Percentiles rank a stretch among this genome's conserved stretches.
Conservation (phyloP, 2,888 invertebrate species). For the Ommatoiulus sabulosus region DNA sequence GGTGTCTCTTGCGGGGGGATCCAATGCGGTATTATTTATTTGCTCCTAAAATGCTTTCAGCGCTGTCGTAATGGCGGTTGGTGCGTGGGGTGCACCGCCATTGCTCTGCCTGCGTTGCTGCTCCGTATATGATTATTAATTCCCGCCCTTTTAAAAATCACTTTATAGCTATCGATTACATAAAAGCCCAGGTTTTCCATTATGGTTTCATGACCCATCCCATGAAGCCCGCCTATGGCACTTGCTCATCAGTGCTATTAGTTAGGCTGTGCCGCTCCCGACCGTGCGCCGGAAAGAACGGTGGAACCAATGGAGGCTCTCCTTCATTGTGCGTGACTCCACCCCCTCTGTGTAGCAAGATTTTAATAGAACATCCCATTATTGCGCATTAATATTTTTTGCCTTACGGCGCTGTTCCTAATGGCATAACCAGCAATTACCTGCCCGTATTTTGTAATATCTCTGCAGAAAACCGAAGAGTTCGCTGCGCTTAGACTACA, state of each 20-base stretch:
- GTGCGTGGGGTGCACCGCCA: neutral
- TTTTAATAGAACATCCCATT: constrained; percentile 39
- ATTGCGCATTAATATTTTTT: constrained; percentile 25
- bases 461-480: neutral
- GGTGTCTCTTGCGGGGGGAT: too few relatives aligned
- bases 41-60: constrained; percentile 14
- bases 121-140: constrained; percentile 33
- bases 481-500: neutral
- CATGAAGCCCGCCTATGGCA: constrained; percentile 24
- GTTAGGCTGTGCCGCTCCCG: neutral
- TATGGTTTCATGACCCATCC: constrained; percentile 31
- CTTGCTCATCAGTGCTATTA: constrained; percentile 35
- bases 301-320: neutral
- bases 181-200: constrained; percentile 43
- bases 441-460: neutral
- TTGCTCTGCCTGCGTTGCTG: neutral
- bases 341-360: neutral
- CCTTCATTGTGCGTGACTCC: neutral
- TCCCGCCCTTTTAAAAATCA: constrained; percentile 43
- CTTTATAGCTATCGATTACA: constrained; percentile 43
- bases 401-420: neutral
- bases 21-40: too few relatives aligned
- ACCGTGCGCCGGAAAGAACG: neutral
- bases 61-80: neutral
- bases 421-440: neutral